These are phyloP conservation scores for Drosophila lacicola DNA, from an alignment of 2,888 invertebrate genomes.

Conservation along the genomic window DNA sequence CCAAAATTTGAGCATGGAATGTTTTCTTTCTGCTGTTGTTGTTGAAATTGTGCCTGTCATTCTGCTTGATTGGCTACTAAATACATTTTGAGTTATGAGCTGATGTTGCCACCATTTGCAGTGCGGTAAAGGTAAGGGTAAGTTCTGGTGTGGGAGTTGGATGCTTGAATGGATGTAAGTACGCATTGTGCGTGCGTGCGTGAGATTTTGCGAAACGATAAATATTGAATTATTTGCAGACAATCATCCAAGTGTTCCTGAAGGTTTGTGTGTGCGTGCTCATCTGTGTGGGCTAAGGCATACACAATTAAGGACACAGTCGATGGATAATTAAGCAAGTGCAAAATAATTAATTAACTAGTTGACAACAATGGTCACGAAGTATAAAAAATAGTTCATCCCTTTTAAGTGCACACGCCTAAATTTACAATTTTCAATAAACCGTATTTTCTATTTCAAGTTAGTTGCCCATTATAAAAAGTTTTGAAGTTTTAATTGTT, in stretches of 20 bases:
- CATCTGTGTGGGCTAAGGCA: conserved; percentile 3
- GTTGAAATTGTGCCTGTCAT: conserved; percentile 68
- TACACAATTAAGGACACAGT: conserved; percentile 19
- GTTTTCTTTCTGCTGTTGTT: conserved; percentile 24
- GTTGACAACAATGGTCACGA: background rate
- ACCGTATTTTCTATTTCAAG: too few species aligned
- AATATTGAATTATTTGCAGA: conserved; percentile 53
- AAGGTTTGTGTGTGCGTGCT: background rate
- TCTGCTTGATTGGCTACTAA: conserved; percentile 72
- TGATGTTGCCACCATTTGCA: conserved; percentile 20
- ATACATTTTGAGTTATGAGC: conserved; percentile 69
- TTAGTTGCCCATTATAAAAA: too few species aligned
- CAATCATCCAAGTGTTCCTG: conserved; percentile 37
- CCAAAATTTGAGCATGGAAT: conserved; percentile 26
- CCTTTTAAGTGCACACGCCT: too few species aligned
- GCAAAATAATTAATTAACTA: conserved; percentile 24
- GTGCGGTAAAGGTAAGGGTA: background rate
- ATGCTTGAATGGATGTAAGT: conserved; percentile 15
- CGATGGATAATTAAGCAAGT: conserved; percentile 5
- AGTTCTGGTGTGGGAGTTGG: conserved; percentile 2
- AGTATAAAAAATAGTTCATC: background rate
- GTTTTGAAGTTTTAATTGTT: too few species aligned
- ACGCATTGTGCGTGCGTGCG: conserved; percentile 49
- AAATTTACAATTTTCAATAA: too few species aligned
- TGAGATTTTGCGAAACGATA: conserved; percentile 48